Base-by-base conservation (phyloP, 2,888 invertebrate species). In the Timema podura region DNA sequence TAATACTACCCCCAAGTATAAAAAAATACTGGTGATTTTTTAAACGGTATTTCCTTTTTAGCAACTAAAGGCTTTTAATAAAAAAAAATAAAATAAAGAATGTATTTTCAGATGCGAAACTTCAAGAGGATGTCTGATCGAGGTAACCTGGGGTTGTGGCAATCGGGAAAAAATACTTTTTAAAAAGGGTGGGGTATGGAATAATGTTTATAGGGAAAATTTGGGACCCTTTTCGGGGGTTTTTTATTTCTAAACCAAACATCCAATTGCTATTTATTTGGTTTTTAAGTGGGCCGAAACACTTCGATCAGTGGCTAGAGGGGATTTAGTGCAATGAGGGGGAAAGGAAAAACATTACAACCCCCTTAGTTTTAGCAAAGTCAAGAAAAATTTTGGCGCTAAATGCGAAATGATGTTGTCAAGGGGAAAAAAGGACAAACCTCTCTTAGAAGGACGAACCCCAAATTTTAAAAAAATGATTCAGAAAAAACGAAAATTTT, bases 101-200 rank as follows among this genome's bases (percentile, higher is more conserved):
- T 13, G 30, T 61, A 10, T 11, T 61, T 61, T 61, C 61, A 61
- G 7, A 61, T 61, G 61, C 61, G 61, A 10, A 61, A 61, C 2
- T 61, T 44, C 6, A 61, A 61, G 45, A 61, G 61, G 45, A 61
- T 44, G 45, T 11, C 61, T 44, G 61, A 61, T 13, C 30, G 7
- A 61, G 1, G 7, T 44, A 61, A 6, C 8, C 9, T 30, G 30
- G 44, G 30, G 13, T 16, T 61, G 61, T 44, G 10, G 45, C 13
- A 13, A 44, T 61, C 8, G 61, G 45, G 16, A 61, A 61, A 44
- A 45, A 30, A 6, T 30, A 5, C 6, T 30, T 11, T 10, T 30
- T 61, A 44, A 45, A 44, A 10, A 61, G 13, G 2, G 61, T 44
- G 45, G 7, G 61, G 10, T 44, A 1, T 6, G 30, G 44, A 44